Conservation (phyloP, 2,888 invertebrate genomes). For the Sisyra nigra region DNA sequence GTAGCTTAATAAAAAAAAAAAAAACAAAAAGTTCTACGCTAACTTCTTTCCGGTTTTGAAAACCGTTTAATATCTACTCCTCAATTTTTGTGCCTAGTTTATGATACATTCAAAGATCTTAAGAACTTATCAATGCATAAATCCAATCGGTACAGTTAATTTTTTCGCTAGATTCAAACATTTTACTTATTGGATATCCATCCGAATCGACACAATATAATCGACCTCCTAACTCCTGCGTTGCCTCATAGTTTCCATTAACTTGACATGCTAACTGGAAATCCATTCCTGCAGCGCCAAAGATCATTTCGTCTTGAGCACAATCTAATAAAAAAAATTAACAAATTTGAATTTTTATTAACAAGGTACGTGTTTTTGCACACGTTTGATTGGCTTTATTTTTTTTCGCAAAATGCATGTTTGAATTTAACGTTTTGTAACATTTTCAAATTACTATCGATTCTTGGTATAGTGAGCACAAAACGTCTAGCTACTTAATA, state of each 20-base stretch:
- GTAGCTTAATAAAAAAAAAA: no score
- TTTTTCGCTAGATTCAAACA: neutral
- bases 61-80: no score
- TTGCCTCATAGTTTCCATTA: constrained; percentile 40
- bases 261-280: constrained; percentile 32
- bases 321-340: constrained; percentile 30
- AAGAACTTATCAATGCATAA: neutral
- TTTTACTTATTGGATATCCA: constrained; percentile 29
- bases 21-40: no score
- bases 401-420: no score
- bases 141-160: constrained; percentile 6
- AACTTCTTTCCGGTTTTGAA: no score
- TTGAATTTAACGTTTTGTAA: neutral
- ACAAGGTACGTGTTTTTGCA: no score
- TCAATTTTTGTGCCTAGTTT: no score
- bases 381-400: neutral
- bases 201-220: constrained; percentile 40
- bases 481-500: no score
- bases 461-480: no score
- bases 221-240: constrained; percentile 32
- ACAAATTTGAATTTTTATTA: neutral
- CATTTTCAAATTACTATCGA: no score
- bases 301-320: constrained; percentile 39
- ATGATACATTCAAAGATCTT: neutral
- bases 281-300: constrained; percentile 30